Evolutionary conservation across 2,113 vertebrate species (phyloP), one percentile per base, ranked within the genome.

Genomic region (Rhinoderma darwinii): DNA sequence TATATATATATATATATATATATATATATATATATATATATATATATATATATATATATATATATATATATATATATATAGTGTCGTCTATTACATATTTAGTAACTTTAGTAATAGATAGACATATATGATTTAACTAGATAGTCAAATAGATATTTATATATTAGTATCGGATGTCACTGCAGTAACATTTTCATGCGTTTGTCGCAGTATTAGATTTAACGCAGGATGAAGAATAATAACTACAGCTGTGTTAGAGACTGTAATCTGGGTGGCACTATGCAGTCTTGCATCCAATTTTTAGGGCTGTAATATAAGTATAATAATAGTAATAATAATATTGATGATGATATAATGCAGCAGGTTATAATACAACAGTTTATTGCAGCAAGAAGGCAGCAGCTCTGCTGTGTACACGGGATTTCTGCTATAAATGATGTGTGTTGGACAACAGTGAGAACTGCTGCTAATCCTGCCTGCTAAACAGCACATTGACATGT

Each of bases 401-500:
- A 43, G 37, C 59, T 20, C 35, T 82, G 56, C 39, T 66, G 17
- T 63, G 56, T 37, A 82, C 14, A 10, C 37, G 25, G 39, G 79
- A 82, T 82, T 66, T 82, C 79, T 82, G 56, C 39, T 82, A 43
- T 43, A 63, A 66, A 82, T 82, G n/a, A 59, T 66, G 56, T 81
- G 56, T 82, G 79, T 82, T 82, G 56, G 79, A 66, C 79, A 82
- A 82, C 79, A 82, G 56, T 82, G 79, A 82, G 79, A 82, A 44
- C 59, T 82, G 35, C 59, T 18, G n/a, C 54, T 82, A 82, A 82
- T 82, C 79, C 79, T 82, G 79, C 79, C 79, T 82, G 61, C 79
- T 82, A 44, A 82, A 82, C 79, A 82, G 56, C 54, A 82, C 79
- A 82, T 82, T 82, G 79, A 82, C 56, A 82, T 82, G 79, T 82